Evolutionary conservation across 1,140 invertebrate genomes (phyloP).

Genomic region (Bombus superbus): DNA sequence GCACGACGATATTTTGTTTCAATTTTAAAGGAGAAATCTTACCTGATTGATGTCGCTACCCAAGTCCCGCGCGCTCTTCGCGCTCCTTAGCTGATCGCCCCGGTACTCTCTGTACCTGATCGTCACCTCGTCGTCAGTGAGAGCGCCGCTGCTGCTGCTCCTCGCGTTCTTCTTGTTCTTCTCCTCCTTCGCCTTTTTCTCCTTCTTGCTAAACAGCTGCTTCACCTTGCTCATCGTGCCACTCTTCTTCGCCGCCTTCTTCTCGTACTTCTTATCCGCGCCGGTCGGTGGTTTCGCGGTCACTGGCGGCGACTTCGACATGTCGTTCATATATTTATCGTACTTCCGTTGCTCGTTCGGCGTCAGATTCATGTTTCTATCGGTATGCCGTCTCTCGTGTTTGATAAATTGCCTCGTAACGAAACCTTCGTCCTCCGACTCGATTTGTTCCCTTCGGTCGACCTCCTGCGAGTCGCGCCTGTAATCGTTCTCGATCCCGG

Average conservation of each 20-base stretch:
- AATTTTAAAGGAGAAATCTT: constrained; percentile 39
- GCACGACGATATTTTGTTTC: too few species aligned
- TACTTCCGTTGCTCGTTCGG: constrained; percentile 77
- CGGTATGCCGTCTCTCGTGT: constrained; percentile 86
- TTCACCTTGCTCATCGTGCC: constrained; percentile 81
- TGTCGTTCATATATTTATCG: constrained; percentile 82
- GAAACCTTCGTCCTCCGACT: constrained; percentile 86
- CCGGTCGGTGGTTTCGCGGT: constrained; percentile 78
- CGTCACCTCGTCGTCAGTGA: constrained; percentile 79
- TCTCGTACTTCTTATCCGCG: constrained; percentile 79
- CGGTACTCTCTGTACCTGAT: constrained; percentile 80
- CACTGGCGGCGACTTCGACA: constrained; percentile 59
- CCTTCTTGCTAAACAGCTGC: constrained; percentile 80
- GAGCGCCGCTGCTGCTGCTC: constrained; percentile 73
- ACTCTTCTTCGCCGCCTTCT: constrained; percentile 78
- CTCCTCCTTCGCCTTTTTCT: constrained; percentile 79
- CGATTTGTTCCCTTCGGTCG: constrained; percentile 81
- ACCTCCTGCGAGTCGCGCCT: constrained; percentile 87
- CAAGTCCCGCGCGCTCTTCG: constrained; percentile 77
- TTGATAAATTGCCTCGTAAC: constrained; percentile 86
- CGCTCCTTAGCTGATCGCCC: constrained; percentile 77
- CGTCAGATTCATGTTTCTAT: constrained; percentile 78
- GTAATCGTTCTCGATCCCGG: constrained; percentile 91
- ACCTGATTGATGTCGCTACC: constrained; percentile 80
- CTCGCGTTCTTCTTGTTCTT: constrained; percentile 73